Conservation (phyloP, 2,888 invertebrate species). For the Heliconius ethilla region DNA sequence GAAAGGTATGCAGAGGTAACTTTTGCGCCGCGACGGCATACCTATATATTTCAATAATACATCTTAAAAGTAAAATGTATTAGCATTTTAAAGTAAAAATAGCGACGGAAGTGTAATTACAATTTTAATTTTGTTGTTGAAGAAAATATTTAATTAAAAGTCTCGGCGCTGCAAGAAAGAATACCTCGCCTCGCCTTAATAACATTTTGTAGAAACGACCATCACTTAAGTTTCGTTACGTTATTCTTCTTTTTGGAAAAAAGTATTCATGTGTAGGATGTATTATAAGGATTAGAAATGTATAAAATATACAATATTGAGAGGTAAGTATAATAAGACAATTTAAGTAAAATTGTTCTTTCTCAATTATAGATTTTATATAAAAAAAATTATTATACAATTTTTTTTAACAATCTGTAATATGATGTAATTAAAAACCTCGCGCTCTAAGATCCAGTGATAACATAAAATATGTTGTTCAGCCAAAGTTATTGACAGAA, state of each 20-base stretch:
- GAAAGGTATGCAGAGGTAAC: too few relatives aligned
- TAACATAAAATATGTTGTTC: neutral
- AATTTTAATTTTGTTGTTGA: neutral
- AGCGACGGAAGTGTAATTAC: neutral
- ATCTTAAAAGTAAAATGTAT: too few relatives aligned
- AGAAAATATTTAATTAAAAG: constrained; percentile 7
- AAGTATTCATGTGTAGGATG: neutral
- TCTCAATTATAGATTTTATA: too few relatives aligned
- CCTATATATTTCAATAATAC: neutral
- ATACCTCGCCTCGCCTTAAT: neutral
- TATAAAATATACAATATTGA: too few relatives aligned
- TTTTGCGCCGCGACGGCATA: neutral
- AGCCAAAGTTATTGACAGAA: neutral
- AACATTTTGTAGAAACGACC: neutral
- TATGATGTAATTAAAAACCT: neutral
- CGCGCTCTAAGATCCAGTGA: neutral
- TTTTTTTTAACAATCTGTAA: too few relatives aligned
- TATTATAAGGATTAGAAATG: too few relatives aligned
- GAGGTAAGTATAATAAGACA: too few relatives aligned
- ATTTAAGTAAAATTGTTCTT: too few relatives aligned
- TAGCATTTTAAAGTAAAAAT: neutral
- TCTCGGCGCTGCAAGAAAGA: neutral
- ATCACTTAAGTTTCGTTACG: neutral
- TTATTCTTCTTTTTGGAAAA: constrained; percentile 4
- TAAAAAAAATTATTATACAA: too few relatives aligned